phyloP scores from a whole-genome alignment of 2,888 invertebrate genomes.

The Strigamia maritima region DNA sequence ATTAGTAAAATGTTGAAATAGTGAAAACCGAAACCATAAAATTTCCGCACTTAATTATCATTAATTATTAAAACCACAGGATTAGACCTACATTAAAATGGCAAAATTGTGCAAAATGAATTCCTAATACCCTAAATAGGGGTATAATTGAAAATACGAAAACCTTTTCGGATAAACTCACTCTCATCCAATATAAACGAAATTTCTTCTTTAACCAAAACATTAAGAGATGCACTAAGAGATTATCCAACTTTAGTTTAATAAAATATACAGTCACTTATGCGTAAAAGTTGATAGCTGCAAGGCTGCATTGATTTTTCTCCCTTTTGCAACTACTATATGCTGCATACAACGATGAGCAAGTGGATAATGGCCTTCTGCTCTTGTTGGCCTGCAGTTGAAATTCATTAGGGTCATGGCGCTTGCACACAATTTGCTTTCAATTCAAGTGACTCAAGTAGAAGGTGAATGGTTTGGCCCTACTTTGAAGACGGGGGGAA shows the following conservation, averaged over 20 bases:
- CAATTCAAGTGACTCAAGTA: conserved; percentile 24
- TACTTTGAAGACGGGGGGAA: not conserved
- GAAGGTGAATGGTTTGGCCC: conserved; percentile 23
- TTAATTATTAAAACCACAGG: not conserved
- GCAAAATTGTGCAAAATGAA: not conserved
- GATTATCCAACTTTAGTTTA: not conserved
- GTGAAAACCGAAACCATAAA: not conserved
- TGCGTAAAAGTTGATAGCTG: conserved; percentile 21
- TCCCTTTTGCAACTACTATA: conserved; percentile 11
- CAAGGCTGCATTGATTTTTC: conserved; percentile 14
- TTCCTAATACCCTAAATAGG: not conserved
- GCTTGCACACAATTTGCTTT: conserved; percentile 27
- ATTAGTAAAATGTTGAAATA: too few relatives aligned
- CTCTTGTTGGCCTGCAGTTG: conserved; percentile 26
- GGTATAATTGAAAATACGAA: not conserved
- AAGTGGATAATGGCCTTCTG: conserved; percentile 24
- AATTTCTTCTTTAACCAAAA: not conserved
- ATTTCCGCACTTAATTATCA: not conserved
- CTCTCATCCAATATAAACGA: not conserved
- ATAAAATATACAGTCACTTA: conserved; percentile 15
- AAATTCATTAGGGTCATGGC: conserved; percentile 27
- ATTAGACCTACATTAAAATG: not conserved
- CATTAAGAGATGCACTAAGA: not conserved
- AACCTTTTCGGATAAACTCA: not conserved
- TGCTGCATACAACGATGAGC: conserved; percentile 16